phyloP scores from a whole-genome alignment of 1,140 invertebrate genomes.

The Belonocnema kinseyi region DNA sequence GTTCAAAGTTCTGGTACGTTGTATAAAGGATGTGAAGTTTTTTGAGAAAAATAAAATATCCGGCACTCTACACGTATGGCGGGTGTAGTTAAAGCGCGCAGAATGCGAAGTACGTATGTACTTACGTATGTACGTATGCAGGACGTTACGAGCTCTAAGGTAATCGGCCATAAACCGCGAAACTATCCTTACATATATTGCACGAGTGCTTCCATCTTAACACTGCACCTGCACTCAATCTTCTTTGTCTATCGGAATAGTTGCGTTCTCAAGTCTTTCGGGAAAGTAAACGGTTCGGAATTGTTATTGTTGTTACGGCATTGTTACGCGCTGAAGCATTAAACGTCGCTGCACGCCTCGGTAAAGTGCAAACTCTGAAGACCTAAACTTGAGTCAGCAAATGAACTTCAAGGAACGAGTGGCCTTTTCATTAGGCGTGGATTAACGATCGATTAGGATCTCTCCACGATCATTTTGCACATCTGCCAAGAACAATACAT shows the following conservation, averaged over 20 bases:
- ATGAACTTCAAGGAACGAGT: background rate
- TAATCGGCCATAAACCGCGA: conserved; percentile 73
- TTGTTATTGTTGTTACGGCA: conserved; percentile 38
- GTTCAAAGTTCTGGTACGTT: no score
- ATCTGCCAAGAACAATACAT: no score
- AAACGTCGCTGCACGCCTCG: conserved; percentile 47
- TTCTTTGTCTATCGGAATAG: conserved; percentile 68
- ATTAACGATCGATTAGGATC: background rate
- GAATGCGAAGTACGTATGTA: conserved; percentile 40
- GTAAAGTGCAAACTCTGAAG: conserved; percentile 46
- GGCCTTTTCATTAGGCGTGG: background rate
- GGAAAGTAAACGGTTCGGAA: conserved; percentile 56
- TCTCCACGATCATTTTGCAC: background rate
- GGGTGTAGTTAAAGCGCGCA: conserved; percentile 35
- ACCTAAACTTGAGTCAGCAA: conserved; percentile 36
- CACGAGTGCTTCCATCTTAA: conserved; percentile 46
- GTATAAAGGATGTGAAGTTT: no score
- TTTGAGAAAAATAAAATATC: background rate
- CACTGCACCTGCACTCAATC: conserved; percentile 67
- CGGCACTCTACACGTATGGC: conserved; percentile 36
- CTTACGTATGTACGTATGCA: conserved; percentile 53
- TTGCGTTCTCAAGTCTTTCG: conserved; percentile 52
- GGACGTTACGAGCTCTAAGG: conserved; percentile 65
- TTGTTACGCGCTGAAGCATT: conserved; percentile 45
- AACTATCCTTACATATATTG: conserved; percentile 66